Conservation (phyloP, 2,113 vertebrate species). For the Coreoperca whiteheadi region DNA sequence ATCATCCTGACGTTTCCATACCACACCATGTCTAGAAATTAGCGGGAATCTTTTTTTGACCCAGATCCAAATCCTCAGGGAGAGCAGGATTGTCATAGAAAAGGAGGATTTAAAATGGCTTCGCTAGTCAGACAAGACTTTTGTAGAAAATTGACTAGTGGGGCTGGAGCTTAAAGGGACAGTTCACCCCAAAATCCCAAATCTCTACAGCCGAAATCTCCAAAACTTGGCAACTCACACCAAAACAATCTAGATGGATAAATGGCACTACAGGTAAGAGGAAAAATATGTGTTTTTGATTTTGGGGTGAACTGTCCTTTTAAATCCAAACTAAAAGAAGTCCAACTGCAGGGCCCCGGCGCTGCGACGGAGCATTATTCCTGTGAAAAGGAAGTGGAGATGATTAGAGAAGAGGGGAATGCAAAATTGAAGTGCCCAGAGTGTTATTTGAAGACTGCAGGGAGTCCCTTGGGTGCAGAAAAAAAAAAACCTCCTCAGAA, state of each 20-base stretch:
- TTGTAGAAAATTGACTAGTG: conserved; percentile 36
- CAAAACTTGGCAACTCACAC: no score
- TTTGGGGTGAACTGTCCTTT: no score
- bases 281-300: no score
- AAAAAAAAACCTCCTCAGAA: conserved; percentile 15
- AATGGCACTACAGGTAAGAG: no score
- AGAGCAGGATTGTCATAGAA: conserved; percentile 37
- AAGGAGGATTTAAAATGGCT: conserved; percentile 41
- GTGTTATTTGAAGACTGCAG: conserved; percentile 51
- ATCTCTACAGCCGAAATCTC: no score
- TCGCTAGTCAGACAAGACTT: conserved; percentile 23
- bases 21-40: conserved; percentile 10
- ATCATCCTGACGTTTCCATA: neutral
- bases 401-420: neutral
- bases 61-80: conserved; percentile 42
- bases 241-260: no score
- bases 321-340: conserved; percentile 31
- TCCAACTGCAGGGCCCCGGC: conserved; percentile 7
- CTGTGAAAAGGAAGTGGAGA: conserved; percentile 9
- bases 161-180: conserved; percentile 35
- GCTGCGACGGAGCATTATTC: neutral
- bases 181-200: no score
- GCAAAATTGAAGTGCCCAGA: conserved; percentile 28
- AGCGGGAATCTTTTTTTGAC: conserved; percentile 39
- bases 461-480: conserved; percentile 46